These are phyloP conservation scores for Chrysoperla carnea DNA, from an alignment of 1,140 invertebrate species.

Conservation along the genomic window DNA sequence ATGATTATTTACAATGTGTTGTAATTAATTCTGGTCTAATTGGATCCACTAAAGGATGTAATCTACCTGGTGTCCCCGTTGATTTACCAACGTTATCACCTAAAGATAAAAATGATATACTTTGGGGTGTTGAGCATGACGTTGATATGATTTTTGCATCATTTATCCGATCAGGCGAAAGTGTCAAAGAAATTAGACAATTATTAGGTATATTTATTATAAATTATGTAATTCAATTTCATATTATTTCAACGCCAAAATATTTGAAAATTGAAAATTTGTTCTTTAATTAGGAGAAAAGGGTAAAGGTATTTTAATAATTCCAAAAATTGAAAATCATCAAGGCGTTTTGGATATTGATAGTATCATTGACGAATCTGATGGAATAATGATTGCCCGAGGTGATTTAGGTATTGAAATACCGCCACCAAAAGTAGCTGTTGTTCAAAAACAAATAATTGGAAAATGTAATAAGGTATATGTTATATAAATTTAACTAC, in stretches of 20 bases:
- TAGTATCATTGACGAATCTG: slow-evolving; percentile 38
- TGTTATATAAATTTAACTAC: too few relatives aligned
- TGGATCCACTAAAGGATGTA: slow-evolving; percentile 4
- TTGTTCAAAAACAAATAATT: slow-evolving; percentile 55
- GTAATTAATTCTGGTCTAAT: slow-evolving; percentile 8
- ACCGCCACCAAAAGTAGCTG: slow-evolving; percentile 58
- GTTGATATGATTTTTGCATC: slow-evolving; percentile 11
- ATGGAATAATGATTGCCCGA: slow-evolving; percentile 50
- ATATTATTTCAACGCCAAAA: too few relatives aligned
- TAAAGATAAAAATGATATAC: slow-evolving; percentile 6
- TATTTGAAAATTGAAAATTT: neutral
- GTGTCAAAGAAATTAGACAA: neutral
- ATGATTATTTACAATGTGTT: slow-evolving; percentile 4
- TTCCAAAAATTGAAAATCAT: slow-evolving; percentile 45
- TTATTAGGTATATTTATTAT: neutral
- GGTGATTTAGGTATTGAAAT: slow-evolving; percentile 50
- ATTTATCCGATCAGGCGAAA: slow-evolving; percentile 4
- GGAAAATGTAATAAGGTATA: slow-evolving; percentile 32
- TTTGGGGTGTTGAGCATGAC: slow-evolving; percentile 8
- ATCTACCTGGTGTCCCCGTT: slow-evolving; percentile 6
- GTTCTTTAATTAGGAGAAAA: neutral
- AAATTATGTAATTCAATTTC: too few relatives aligned
- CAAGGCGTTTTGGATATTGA: slow-evolving; percentile 46
- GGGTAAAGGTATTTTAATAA: slow-evolving; percentile 8
- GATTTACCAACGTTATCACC: slow-evolving; percentile 7